Evolutionary conservation across 2,113 vertebrate genomes (phyloP), one percentile per base, ranked within the genome.

Genomic region (Nanger granti): DNA sequence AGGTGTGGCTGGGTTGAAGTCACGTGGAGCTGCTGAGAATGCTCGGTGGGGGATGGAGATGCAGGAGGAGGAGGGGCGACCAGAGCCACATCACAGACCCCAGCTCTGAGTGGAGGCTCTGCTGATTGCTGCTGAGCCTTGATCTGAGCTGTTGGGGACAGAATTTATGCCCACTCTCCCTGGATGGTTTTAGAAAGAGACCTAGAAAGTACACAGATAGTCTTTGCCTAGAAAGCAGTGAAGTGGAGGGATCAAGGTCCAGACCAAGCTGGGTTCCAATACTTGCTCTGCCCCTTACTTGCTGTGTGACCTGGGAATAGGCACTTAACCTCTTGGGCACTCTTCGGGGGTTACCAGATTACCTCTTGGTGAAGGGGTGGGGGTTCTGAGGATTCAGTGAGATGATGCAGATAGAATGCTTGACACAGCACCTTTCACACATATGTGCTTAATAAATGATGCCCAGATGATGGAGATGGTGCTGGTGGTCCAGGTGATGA

Each of bases 101-200:
- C 44, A 49, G 64, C 11, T 22, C 3, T 17, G 57, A n/a, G 22
- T 2, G 11, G 55, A 64, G 93, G 52, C 44, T 59, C 66, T 26
- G 44, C 41, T 37, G 29, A n/a, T 31, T 47, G 37, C 84, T 13
- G 52, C 3, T 47, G 62, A 89, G 47, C 14, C 37, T 41, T 18
- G 31, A 28, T 52, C 49, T 66, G 10, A 49, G 59, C 52, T 62
- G 18, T 13, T 34, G 20, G 12, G 69, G 66, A 49, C 66, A 79
- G 24, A 34, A 41, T 69, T 4, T 8, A 28, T 12, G 37, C 31
- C 49, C 20, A 28, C 8, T 64, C 37, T 73, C 24, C 47, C 47
- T 55, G 44, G 55, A 64, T 37, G 47, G 54, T 28, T 95, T 64
- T 89, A 86, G 85, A 95, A 92, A 64, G 85, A 87, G 84, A 84